phyloP scores from a whole-genome alignment of 2,888 invertebrate genomes.

The Siphonodentalium dalli region DNA sequence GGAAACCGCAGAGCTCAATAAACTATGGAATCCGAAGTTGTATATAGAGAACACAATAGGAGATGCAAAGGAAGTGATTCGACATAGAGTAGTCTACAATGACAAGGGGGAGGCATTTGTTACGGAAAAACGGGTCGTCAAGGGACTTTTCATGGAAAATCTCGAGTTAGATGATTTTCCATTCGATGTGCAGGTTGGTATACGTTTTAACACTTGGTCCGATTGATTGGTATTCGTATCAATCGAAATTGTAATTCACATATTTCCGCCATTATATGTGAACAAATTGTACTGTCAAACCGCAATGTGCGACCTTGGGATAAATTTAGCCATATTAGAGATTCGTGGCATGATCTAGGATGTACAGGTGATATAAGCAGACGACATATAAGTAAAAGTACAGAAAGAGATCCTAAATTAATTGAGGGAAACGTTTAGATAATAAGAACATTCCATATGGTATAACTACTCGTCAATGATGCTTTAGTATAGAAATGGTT shows the following conservation, averaged over 20 bases:
- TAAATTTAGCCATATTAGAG: too few relatives aligned
- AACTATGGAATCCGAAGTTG: slow-evolving; percentile 57
- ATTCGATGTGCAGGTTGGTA: slow-evolving; percentile 61
- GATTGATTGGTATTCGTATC: neutral
- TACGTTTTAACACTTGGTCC: neutral
- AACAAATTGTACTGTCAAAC: neutral
- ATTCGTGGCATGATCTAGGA: too few relatives aligned
- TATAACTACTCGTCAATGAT: too few relatives aligned
- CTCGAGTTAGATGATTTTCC: slow-evolving; percentile 62
- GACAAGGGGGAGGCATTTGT: slow-evolving; percentile 55
- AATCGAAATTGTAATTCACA: neutral
- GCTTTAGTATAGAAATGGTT: too few relatives aligned
- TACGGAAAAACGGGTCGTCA: slow-evolving; percentile 55
- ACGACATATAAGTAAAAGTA: too few relatives aligned
- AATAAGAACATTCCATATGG: too few relatives aligned
- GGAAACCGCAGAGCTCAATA: slow-evolving; percentile 40
- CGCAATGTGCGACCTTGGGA: neutral
- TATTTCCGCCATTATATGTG: neutral
- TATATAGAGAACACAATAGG: slow-evolving; percentile 59
- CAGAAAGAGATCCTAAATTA: too few relatives aligned
- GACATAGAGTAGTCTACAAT: slow-evolving; percentile 47
- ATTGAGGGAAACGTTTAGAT: too few relatives aligned
- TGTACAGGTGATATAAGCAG: too few relatives aligned
- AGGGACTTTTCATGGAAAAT: slow-evolving; percentile 61
- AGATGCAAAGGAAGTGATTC: slow-evolving; percentile 55